Evolutionary conservation across 2,888 invertebrate species (phyloP), one percentile per base, ranked within the genome.

Genomic region (Mythimna pallens): DNA sequence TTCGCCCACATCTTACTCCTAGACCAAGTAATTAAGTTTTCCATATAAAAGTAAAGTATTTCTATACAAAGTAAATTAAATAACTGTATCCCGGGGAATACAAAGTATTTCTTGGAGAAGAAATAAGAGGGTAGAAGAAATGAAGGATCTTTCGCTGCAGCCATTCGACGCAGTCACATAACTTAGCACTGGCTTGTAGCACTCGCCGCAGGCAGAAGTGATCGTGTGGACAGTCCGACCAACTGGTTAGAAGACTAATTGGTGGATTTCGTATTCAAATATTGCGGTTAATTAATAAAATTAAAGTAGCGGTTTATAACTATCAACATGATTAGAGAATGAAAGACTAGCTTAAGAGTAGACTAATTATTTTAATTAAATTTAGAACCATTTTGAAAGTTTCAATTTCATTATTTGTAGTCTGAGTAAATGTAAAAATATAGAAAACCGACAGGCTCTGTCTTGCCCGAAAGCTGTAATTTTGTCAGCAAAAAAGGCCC

Each of bases 121-220:
- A 70, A 73, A 73, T 73, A 50, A 47, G 58, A 61, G 20, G 47
- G 20, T 47, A 54, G 59, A 58, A 25, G 50, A 54, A 30, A 54
- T 40, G 55, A 36, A 36, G 30, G 17, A 66, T 22, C 36, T 65
- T 17, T 22, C 50, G 12, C 10, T 36, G 64, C 55, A 63, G 40
- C 50, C 69, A 69, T 63, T 66, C 36, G 69, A 12, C 55, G 22
- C 58, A 34, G 57, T 34, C 36, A 65, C 69, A 73, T 73, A 69
- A 69, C 58, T 72, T 52, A 65, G 58, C 57, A 59, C 67, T 47
- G 55, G 62, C 36, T 70, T 14, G 34, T 14, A 59, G 74, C 43
- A 36, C 30, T 62, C 61, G 59, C 58, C 25, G 1, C 34, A 17
- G 40, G 52, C 52, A 55, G 20, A 9, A 52, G 54, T 10, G 25